phyloP scores from a whole-genome alignment of 2,888 invertebrate genomes.

The Melanophora roralis region DNA sequence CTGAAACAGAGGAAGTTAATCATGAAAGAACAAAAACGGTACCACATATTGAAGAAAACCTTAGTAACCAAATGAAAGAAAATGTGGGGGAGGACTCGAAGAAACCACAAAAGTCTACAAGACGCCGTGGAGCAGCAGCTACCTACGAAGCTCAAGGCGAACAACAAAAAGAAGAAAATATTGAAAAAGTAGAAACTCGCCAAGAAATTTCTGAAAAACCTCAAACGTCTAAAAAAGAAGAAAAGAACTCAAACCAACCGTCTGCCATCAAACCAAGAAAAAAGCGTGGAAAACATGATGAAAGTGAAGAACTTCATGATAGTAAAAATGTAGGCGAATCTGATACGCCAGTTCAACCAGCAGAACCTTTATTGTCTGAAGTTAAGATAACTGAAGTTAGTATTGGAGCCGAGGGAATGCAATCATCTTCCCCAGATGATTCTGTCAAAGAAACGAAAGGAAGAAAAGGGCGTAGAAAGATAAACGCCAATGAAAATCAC shows the following conservation, averaged over 20 bases:
- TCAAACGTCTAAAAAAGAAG: constrained; percentile 14
- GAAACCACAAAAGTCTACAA: background rate
- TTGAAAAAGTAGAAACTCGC: background rate
- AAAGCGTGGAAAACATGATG: background rate
- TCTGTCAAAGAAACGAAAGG: background rate
- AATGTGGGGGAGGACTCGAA: no score
- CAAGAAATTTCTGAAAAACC: background rate
- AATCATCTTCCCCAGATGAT: background rate
- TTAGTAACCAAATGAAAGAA: no score
- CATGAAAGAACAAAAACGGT: background rate
- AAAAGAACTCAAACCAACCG: background rate
- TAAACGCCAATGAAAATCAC: background rate
- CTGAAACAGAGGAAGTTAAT: background rate
- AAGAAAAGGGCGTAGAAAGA: constrained; percentile 21
- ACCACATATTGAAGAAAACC: no score
- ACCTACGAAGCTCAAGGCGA: no score
- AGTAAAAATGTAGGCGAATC: background rate
- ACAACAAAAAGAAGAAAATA: background rate
- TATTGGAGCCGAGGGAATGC: background rate
- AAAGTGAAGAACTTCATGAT: constrained; percentile 8
- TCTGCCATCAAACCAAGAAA: background rate
- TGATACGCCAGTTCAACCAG: background rate
- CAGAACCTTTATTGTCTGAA: background rate
- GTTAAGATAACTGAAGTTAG: constrained; percentile 19
- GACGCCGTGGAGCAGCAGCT: background rate